Evolutionary conservation across 2,888 invertebrate genomes (phyloP).

Genomic region (Ormyrus labotus): DNA sequence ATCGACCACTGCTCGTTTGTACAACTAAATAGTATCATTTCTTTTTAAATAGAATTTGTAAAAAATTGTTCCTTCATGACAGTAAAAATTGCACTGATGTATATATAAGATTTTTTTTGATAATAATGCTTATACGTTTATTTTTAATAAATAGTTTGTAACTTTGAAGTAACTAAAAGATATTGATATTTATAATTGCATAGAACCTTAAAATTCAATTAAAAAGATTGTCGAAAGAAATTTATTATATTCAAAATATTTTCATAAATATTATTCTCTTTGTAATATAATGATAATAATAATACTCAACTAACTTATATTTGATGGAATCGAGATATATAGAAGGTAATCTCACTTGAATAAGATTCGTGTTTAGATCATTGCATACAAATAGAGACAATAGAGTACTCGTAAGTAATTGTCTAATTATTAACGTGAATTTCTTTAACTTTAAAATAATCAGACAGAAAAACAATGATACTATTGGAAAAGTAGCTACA

Average conservation of each 20-base stretch:
- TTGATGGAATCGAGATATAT: conserved; percentile 10
- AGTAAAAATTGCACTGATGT: neutral
- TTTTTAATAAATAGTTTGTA: neutral
- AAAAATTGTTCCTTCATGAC: neutral
- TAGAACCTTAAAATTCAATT: conserved; percentile 9
- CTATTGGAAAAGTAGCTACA: neutral
- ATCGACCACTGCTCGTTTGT: too few relatives aligned
- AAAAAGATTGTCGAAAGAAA: conserved; percentile 48
- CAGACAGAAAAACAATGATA: too few relatives aligned
- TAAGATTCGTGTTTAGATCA: conserved; percentile 2
- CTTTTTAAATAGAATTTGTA: neutral
- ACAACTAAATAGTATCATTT: neutral
- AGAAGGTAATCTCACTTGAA: neutral
- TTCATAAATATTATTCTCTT: conserved; percentile 18
- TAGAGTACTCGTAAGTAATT: neutral
- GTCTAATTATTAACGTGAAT: too few relatives aligned
- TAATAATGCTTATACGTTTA: too few relatives aligned
- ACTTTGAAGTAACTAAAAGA: neutral
- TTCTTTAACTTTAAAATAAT: neutral
- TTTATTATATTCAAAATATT: conserved; percentile 27
- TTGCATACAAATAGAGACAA: neutral
- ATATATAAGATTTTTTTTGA: neutral
- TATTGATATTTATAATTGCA: neutral
- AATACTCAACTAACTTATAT: conserved; percentile 12
- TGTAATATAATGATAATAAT: conserved; percentile 8